Base-by-base conservation (phyloP, 2,888 invertebrate species). In the Lasioglossum morio region DNA sequence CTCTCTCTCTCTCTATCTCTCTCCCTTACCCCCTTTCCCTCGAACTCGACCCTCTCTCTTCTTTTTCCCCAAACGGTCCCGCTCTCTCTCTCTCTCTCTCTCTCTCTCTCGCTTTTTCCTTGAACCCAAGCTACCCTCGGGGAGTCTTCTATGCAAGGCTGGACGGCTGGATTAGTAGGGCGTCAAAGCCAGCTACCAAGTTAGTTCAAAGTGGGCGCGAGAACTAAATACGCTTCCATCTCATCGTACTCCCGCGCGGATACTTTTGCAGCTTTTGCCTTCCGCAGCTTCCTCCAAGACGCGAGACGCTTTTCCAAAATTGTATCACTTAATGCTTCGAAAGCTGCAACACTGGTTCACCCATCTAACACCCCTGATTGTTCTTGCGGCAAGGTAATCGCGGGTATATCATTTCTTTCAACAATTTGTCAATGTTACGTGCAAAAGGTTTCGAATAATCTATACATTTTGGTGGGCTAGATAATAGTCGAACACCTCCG, bases 151-250 rank as follows among this genome's bases (percentile, higher is more conserved):
- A 88, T 89, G 91, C 89, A 84, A 66, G 83, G 84, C 89, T 86
- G 89, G 88, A 88, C 90, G 88, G 90, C 89, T 90, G 94, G 94
- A 94, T 94, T 94, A 94, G 91, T 92, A 91, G 90, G 92, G 93
- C 92, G 93, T 93, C 93, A 93, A 94, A 94, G 93, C 92, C 88
- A 92, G 89, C 91, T 91, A 89, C 87, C 89, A 86, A 92, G 91
- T 90, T 89, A 84, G 82, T 79, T 89, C 85, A 90, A 91, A 91
- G 84, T 80, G 89, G 86, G 88, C 90, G 89, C 88, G 88, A 90
- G 83, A 90, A 90, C 88, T 89, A 92, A 91, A 90, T 90, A 90
- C 88, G 79, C 79, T 84, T 81, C 82, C 83, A 85, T 85, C 85
- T 81, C 78, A 53, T 82, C 81, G 72, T 77, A 72, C 66, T 66